phyloP scores from a whole-genome alignment of 35 echinoderm and acorn worm species.

The Heliocidaris erythrogramma region DNA sequence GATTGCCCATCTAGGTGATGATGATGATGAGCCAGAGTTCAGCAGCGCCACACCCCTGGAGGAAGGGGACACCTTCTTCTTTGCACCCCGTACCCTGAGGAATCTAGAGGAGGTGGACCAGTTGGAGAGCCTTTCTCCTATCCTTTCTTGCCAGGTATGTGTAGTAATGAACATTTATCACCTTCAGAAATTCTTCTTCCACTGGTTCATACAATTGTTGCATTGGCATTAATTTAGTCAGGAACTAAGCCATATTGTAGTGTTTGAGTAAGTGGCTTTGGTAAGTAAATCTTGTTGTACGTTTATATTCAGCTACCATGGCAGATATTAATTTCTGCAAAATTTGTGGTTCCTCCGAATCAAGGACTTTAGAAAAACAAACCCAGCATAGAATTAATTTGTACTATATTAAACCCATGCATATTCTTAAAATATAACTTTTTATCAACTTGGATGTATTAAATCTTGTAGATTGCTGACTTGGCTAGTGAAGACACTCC shows the following conservation, averaged over 20 bases:
- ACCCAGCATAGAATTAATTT: too few relatives aligned
- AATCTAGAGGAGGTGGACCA: slow-evolving; percentile 94
- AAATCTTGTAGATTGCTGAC: slow-evolving; percentile 84
- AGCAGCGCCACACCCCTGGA: slow-evolving; percentile 95
- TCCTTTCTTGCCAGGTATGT: slow-evolving; percentile 75
- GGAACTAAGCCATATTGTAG: too few relatives aligned
- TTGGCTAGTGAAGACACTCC: slow-evolving; percentile 96
- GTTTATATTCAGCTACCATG: too few relatives aligned
- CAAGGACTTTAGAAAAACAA: too few relatives aligned
- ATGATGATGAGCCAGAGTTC: slow-evolving; percentile 96
- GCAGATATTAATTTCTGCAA: too few relatives aligned
- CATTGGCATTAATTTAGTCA: too few relatives aligned
- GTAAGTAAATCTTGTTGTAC: too few relatives aligned
- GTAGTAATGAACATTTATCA: not conserved
- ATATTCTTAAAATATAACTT: too few relatives aligned
- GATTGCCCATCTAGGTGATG: slow-evolving; percentile 94
- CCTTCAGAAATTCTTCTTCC: not conserved
- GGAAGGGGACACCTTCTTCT: slow-evolving; percentile 99
- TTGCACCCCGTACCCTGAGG: slow-evolving; percentile 90
- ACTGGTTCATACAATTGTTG: too few relatives aligned
- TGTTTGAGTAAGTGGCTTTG: too few relatives aligned
- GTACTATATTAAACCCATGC: too few relatives aligned
- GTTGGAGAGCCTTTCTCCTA: slow-evolving; percentile 91
- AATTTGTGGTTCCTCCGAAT: too few relatives aligned
- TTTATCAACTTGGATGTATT: not conserved